A percentile compares a stretch with the other conserved stretches of the same genome.
phyloP scores from a whole-genome alignment of 2,797 vertebrate genomes.

The Ataeniobius toweri region DNA sequence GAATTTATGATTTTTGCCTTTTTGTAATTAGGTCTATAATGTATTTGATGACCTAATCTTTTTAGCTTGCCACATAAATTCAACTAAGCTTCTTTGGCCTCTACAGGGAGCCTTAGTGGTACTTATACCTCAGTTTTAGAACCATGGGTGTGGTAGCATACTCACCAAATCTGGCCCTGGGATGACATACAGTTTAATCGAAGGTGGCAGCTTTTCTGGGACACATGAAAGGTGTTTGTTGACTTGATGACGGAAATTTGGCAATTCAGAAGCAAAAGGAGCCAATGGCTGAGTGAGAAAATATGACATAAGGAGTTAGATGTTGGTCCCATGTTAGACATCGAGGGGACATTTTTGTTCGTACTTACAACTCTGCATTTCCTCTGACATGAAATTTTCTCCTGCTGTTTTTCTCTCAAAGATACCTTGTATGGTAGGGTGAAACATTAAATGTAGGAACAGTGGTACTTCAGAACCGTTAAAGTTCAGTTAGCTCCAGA shows the following conservation, averaged over 20 bases:
- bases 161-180: neutral
- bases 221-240: neutral
- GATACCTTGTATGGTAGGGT: neutral
- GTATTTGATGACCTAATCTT: neutral
- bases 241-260: neutral
- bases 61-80: neutral
- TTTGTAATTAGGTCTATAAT: neutral
- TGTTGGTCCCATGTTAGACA: neutral
- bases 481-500: slow-evolving; percentile 25
- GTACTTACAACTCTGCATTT: neutral
- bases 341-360: neutral
- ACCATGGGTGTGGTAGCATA: neutral
- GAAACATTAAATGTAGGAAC: slow-evolving; percentile 7
- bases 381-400: neutral
- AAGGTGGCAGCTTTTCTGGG: neutral
- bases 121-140: neutral
- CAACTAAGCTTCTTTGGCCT: neutral
- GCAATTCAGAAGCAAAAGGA: neutral
- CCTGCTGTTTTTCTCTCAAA: neutral
- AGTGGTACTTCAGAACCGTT: slow-evolving; percentile 29
- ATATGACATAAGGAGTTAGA: neutral
- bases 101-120: neutral
- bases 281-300: neutral
- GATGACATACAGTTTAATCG: neutral
- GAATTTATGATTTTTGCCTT: neutral